These are phyloP conservation scores for Holothuria scabra DNA, from an alignment of 53 echinoderm and acorn worm genomes.

Conservation along the genomic window DNA sequence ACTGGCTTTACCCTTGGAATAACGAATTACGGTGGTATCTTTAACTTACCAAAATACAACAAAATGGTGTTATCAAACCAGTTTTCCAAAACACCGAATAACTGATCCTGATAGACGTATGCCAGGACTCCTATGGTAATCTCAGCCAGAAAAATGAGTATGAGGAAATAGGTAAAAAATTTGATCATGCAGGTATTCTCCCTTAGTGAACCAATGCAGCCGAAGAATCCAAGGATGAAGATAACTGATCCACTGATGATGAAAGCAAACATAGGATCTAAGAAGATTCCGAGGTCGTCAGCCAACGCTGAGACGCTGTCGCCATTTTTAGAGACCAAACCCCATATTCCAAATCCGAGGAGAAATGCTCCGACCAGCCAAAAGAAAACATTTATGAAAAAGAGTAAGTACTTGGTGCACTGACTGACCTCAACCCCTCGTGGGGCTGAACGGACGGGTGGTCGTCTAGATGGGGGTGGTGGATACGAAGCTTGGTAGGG, in stretches of 20 bases:
- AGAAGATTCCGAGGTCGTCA: constrained; percentile 73
- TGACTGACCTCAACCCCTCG: constrained; percentile 60
- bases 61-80: constrained; percentile 81
- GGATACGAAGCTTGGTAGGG: not conserved
- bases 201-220: constrained; percentile 89
- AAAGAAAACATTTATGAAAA: constrained; percentile 82
- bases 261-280: constrained; percentile 96
- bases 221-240: constrained; percentile 82
- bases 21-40: too few relatives aligned
- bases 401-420: constrained; percentile 89
- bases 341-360: constrained; percentile 91
- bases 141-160: constrained; percentile 84
- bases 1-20: too few relatives aligned
- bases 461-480: not conserved
- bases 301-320: constrained; percentile 79
- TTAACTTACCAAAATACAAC: constrained; percentile 73
- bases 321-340: constrained; percentile 78
- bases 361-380: constrained; percentile 82
- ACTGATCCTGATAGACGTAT: constrained; percentile 81
- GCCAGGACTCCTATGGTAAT: constrained; percentile 78
- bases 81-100: constrained; percentile 63
- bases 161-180: constrained; percentile 77
- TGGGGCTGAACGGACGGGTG: constrained; percentile 6
- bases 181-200: constrained; percentile 93
- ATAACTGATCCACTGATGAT: constrained; percentile 83